Percentiles rank a stretch among this genome's conserved stretches.
These are phyloP conservation scores for Brachyistius frenatus DNA, from an alignment of 2,113 vertebrate genomes.

Conservation along the genomic window DNA sequence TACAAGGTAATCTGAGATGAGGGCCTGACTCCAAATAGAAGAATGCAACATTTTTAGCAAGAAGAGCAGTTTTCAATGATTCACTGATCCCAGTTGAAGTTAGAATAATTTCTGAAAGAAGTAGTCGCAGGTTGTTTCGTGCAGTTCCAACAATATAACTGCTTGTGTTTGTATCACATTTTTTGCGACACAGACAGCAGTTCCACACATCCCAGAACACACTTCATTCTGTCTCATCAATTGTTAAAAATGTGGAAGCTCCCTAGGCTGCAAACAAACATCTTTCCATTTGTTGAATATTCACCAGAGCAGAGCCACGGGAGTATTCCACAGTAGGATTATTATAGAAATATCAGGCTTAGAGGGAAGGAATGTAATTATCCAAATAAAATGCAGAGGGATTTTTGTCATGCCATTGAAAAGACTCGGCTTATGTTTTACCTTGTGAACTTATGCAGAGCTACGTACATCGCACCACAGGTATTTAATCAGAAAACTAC, in stretches of 20 bases:
- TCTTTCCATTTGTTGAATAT: not conserved
- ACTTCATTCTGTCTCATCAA: not conserved
- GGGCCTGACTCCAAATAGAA: not conserved
- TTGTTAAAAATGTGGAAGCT: not conserved
- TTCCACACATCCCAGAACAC: not conserved
- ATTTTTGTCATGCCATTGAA: not conserved
- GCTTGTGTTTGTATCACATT: not conserved
- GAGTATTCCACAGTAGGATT: too few relatives aligned
- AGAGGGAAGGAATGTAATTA: not conserved
- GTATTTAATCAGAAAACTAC: not conserved
- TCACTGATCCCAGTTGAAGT: too few relatives aligned
- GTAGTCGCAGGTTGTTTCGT: too few relatives aligned
- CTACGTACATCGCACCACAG: not conserved
- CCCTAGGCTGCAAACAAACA: not conserved
- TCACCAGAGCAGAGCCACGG: too few relatives aligned
- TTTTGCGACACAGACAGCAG: not conserved
- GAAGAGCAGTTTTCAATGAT: too few relatives aligned
- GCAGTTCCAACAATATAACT: too few relatives aligned
- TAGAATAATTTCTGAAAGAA: too few relatives aligned
- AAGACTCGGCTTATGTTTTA: not conserved
- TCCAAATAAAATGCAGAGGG: conserved; percentile 9
- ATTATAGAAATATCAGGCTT: not conserved
- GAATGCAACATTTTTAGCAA: not conserved
- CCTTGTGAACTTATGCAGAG: not conserved
- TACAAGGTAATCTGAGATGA: conserved; percentile 88